Conservation (phyloP, 2,797 vertebrate species). For the Xerus rutilus region DNA sequence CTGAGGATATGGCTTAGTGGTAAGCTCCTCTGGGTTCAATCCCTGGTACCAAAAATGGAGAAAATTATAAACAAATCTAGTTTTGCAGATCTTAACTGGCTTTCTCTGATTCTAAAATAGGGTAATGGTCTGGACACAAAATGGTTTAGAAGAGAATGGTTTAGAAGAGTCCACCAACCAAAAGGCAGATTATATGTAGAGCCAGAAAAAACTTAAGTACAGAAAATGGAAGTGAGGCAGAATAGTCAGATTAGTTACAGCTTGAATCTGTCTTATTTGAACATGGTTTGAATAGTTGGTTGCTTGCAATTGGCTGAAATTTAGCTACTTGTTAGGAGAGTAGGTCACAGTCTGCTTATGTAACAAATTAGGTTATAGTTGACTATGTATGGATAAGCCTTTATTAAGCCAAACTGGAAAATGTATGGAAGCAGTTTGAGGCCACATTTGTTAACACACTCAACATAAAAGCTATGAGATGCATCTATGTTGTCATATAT, state of each 20-base stretch:
- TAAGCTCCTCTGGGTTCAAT: no score
- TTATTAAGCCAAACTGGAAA: not conserved
- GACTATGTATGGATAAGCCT: not conserved
- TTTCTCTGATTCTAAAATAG: not conserved
- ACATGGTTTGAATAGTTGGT: not conserved
- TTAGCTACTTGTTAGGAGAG: not conserved
- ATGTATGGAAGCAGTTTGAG: not conserved
- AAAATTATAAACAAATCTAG: not conserved
- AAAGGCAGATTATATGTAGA: not conserved
- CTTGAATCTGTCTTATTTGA: not conserved
- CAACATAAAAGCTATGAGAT: not conserved
- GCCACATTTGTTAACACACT: not conserved
- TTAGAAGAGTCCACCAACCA: not conserved
- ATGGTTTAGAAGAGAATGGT: not conserved
- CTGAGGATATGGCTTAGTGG: no score
- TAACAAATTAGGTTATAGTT: not conserved
- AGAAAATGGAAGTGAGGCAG: not conserved
- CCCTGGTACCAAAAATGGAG: no score
- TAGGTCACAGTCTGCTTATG: not conserved
- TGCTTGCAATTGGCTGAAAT: not conserved
- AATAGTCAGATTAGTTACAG: not conserved
- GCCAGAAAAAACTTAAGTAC: not conserved
- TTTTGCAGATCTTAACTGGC: not conserved
- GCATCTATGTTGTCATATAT: not conserved
- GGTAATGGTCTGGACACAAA: not conserved